phyloP scores from a whole-genome alignment of 92 coral and sea anemone species.

The Bergia puertoricense region DNA sequence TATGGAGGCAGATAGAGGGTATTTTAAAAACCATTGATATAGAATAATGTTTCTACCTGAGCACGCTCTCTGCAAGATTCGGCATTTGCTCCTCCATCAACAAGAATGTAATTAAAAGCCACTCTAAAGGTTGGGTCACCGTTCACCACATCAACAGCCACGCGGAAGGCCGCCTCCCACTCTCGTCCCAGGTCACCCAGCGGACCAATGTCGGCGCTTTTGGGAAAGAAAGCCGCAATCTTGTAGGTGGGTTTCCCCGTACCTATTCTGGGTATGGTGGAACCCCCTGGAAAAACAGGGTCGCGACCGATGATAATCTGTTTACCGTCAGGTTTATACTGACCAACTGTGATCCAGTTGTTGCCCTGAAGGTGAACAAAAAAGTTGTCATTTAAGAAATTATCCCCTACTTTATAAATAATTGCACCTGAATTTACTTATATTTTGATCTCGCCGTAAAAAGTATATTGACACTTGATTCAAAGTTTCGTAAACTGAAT shows the following conservation, averaged over 20 bases:
- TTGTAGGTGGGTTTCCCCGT: slow-evolving; percentile 93
- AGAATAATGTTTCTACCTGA: slow-evolving; percentile 55
- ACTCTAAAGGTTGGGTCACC: slow-evolving; percentile 85
- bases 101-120: slow-evolving; percentile 80
- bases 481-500: neutral
- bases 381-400: neutral
- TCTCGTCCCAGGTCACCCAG: slow-evolving; percentile 82
- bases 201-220: slow-evolving; percentile 75
- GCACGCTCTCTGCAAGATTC: slow-evolving; percentile 78
- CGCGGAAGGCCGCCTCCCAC: slow-evolving; percentile 96
- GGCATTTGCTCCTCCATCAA: slow-evolving; percentile 74
- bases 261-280: slow-evolving; percentile 86
- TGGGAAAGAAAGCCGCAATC: slow-evolving; percentile 98
- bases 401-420: neutral
- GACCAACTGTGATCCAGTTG: slow-evolving; percentile 94
- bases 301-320: slow-evolving; percentile 83
- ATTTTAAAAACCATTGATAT: too few species aligned
- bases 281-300: slow-evolving; percentile 91
- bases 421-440: too few species aligned
- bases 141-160: slow-evolving; percentile 87
- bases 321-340: slow-evolving; percentile 68
- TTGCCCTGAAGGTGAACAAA: slow-evolving; percentile 56
- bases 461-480: too few species aligned
- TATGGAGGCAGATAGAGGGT: too few species aligned
- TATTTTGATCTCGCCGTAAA: too few species aligned